Evolutionary conservation across 2,888 invertebrate species (phyloP), one percentile per base, ranked within the genome.

Genomic region (Limenitis camilla): DNA sequence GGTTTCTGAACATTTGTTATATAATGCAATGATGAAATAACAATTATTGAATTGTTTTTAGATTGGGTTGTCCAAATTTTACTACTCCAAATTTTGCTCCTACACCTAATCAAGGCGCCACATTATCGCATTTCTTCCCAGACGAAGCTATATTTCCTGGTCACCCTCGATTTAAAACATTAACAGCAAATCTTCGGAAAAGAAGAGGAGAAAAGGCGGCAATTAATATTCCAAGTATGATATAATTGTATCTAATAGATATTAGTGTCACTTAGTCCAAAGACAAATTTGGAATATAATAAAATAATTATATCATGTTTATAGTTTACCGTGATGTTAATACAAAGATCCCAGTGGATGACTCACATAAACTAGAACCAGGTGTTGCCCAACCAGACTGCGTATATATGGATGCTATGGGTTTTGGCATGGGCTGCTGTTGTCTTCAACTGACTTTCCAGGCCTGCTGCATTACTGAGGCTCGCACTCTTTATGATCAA

Each of bases 381-480:
- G 71, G 65, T 8, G 92, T 92, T 1, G 94, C 94, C 0, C 88
- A 91, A 67, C 94, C 95, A 0, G 95, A 98, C 85, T 96, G 97
- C 70, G 95, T 99, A 59, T 97, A 99, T 71, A 93, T 99, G 93
- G 99, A 99, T 81, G 96, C 97, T 1, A 99, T 99, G 99, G 99
- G 98, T 28, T 99, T 99, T 78, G 99, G 98, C 50, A 99, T 99
- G 99, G 99, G 99, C 31, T 98, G 98, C 78, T 97, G 96, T 70
- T 99, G 98, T 74, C 89, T 99, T 36, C 99, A 99, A 79, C 90
- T 97, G 51, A 97, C 97, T 44, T 99, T 99, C 88, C 95, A 97
- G 83, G 98, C 99, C 1, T 97, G 97, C 78, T 98, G 98, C 76
- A 97, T 99, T 60, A 91, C 91, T 40, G 99, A 99, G 88, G 99